phyloP scores from a whole-genome alignment of 2,888 invertebrate species.

The Apantesis nais region DNA sequence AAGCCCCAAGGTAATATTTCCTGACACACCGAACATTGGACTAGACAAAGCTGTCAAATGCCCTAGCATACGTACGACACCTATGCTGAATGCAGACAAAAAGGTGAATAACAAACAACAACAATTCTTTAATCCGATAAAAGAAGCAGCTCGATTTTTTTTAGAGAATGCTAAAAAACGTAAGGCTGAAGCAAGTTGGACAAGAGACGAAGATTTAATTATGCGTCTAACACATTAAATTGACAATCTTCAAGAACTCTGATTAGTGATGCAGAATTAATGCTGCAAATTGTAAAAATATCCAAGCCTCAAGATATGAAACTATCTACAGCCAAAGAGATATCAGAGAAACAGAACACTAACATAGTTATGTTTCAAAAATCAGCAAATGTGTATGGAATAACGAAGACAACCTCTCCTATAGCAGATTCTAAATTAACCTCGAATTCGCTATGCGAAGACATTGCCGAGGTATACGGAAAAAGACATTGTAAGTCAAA shows the following conservation, averaged over 20 bases:
- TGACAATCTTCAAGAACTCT: slow-evolving; percentile 79
- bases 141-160: slow-evolving; percentile 87
- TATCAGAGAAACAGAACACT: no score
- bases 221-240: slow-evolving; percentile 83
- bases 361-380: slow-evolving; percentile 78
- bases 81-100: slow-evolving; percentile 48
- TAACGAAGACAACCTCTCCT: slow-evolving; percentile 61
- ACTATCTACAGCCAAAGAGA: slow-evolving; percentile 56
- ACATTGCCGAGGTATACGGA: slow-evolving; percentile 43
- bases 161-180: slow-evolving; percentile 81
- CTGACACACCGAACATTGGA: slow-evolving; percentile 67
- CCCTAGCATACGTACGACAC: slow-evolving; percentile 44
- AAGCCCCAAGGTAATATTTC: slow-evolving; percentile 81
- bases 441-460: slow-evolving; percentile 86
- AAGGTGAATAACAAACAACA: slow-evolving; percentile 57
- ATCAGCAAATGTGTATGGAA: slow-evolving; percentile 42
- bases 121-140: slow-evolving; percentile 84
- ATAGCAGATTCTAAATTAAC: slow-evolving; percentile 64
- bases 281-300: slow-evolving; percentile 82
- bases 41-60: slow-evolving; percentile 62
- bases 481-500: slow-evolving; percentile 53
- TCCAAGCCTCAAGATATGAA: slow-evolving; percentile 61
- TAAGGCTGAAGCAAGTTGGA: slow-evolving; percentile 81
- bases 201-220: slow-evolving; percentile 82
- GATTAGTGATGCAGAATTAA: slow-evolving; percentile 86